Evolutionary conservation across 2,797 vertebrate species (phyloP).

Genomic region (Australoheros facetus): DNA sequence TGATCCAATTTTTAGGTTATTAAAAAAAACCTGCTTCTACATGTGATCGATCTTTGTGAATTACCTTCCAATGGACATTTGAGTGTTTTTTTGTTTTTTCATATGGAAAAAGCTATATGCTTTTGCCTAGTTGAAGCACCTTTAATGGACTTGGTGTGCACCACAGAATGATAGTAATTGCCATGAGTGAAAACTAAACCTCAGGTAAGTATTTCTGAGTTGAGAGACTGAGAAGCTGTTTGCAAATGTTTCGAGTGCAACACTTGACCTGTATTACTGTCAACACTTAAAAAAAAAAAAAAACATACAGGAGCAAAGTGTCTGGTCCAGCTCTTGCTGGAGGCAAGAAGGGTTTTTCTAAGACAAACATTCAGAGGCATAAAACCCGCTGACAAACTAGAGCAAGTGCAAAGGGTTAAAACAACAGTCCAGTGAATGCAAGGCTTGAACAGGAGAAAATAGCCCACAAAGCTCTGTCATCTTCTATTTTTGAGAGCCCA

Average conservation of each 20-base stretch:
- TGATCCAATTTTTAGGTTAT: background rate
- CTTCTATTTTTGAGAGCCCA: slow-evolving; percentile 18
- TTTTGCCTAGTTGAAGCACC: background rate
- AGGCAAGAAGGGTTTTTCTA: slow-evolving; percentile 50
- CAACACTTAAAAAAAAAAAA: background rate
- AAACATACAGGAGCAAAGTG: background rate
- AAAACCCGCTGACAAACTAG: slow-evolving; percentile 41
- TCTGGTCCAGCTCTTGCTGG: slow-evolving; percentile 17
- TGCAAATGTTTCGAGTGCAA: background rate
- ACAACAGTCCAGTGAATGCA: slow-evolving; percentile 60
- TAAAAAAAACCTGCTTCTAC: background rate
- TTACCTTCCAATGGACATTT: no score
- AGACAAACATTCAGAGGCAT: slow-evolving; percentile 55
- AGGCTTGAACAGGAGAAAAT: slow-evolving; percentile 45
- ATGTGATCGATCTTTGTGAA: no score
- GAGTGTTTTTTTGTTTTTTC: no score
- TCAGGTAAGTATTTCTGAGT: background rate
- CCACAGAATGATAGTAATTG: no score
- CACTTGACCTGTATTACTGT: slow-evolving; percentile 19
- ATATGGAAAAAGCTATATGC: background rate
- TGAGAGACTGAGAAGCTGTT: background rate
- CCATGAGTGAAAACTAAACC: no score
- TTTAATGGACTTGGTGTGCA: background rate
- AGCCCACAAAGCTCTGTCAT: slow-evolving; percentile 36
- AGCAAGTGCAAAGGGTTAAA: slow-evolving; percentile 67